Conservation (phyloP, 2,888 invertebrate species). For the Stictocephala bisonia region DNA sequence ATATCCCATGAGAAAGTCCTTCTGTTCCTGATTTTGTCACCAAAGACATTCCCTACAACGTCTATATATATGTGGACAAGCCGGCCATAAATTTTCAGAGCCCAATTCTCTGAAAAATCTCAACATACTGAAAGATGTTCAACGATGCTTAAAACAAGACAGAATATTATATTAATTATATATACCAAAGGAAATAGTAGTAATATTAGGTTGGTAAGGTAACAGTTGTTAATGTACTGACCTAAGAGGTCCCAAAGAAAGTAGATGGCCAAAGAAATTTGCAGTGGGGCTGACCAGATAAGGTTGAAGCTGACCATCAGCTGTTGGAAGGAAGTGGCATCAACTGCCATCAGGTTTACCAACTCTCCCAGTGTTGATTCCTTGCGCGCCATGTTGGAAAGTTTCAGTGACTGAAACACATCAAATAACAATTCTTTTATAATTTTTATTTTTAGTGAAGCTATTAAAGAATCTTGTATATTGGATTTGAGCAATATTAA, state of each 20-base stretch:
- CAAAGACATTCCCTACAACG: no score
- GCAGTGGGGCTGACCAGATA: constrained; percentile 92
- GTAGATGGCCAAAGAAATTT: constrained; percentile 86
- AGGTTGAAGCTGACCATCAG: constrained; percentile 86
- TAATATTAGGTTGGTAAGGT: neutral
- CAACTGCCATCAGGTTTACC: constrained; percentile 92
- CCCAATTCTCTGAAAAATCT: neutral
- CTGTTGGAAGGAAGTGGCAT: constrained; percentile 90
- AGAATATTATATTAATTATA: neutral
- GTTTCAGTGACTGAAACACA: constrained; percentile 69
- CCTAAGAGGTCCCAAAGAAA: constrained; percentile 87
- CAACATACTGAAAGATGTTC: neutral
- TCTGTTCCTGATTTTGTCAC: no score
- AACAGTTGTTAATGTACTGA: constrained; percentile 43
- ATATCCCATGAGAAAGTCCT: no score
- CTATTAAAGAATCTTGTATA: neutral
- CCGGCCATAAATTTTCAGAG: no score
- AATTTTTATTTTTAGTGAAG: neutral
- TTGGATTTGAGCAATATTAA: neutral
- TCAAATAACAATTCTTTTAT: neutral
- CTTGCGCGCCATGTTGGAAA: constrained; percentile 83
- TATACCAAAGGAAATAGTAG: no score
- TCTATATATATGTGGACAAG: no score
- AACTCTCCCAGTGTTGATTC: constrained; percentile 92
- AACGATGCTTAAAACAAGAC: neutral